These are phyloP conservation scores for Aphrocallistes beatrix DNA, from an alignment of 37 sponge, comb jelly and placozoan species.

Conservation along the genomic window DNA sequence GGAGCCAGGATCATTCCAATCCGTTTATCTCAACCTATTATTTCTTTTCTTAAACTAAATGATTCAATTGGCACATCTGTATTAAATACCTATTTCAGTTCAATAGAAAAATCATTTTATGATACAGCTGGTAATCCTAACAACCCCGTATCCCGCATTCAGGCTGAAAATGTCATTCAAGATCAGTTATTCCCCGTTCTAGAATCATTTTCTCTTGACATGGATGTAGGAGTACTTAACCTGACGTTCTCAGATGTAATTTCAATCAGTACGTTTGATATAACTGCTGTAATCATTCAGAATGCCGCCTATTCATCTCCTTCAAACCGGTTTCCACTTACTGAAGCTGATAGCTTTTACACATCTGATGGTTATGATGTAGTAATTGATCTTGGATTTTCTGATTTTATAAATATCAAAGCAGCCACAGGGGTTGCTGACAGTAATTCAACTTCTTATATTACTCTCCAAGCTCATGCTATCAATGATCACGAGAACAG, in stretches of 20 bases:
- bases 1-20: slow-evolving; percentile 32
- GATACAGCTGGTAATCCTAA: slow-evolving; percentile 46
- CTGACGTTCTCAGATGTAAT: slow-evolving; percentile 83
- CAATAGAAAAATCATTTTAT: slow-evolving; percentile 1
- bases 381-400: slow-evolving; percentile 37
- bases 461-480: slow-evolving; percentile 75
- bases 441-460: slow-evolving; percentile 39
- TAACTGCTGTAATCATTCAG: slow-evolving; percentile 62
- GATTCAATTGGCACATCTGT: slow-evolving; percentile 28
- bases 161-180: slow-evolving; percentile 29
- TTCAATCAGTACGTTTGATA: slow-evolving; percentile 43
- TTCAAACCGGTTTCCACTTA: neutral
- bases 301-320: slow-evolving; percentile 22
- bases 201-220: slow-evolving; percentile 44
- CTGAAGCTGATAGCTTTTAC: neutral
- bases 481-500: slow-evolving; percentile 68
- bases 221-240: slow-evolving; percentile 49
- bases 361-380: slow-evolving; percentile 56
- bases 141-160: slow-evolving; percentile 13
- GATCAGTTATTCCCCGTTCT: slow-evolving; percentile 55
- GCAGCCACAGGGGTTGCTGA: slow-evolving; percentile 47
- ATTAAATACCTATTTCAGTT: slow-evolving; percentile 39
- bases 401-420: slow-evolving; percentile 65
- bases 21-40: slow-evolving; percentile 19
- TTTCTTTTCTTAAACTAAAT: slow-evolving; percentile 51